Percentiles rank a stretch among this genome's conserved stretches.
These are phyloP conservation scores for Anaspis maculata DNA, from an alignment of 2,888 invertebrate genomes.

Conservation along the genomic window DNA sequence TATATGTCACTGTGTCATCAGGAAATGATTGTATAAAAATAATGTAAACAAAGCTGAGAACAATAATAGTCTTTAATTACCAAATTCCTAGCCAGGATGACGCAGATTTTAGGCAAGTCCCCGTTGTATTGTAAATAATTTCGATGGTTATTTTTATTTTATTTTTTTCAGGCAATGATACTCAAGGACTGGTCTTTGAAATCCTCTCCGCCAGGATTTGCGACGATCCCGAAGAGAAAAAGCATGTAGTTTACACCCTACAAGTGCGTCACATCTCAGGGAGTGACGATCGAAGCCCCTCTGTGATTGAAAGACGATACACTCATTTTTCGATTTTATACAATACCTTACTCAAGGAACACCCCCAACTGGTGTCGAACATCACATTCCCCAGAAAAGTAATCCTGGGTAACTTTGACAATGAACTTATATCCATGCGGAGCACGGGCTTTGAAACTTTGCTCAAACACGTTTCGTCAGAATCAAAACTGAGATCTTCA, in stretches of 20 bases:
- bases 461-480: slow-evolving; percentile 48
- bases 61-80: no score
- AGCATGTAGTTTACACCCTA: slow-evolving; percentile 62
- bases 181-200: slow-evolving; percentile 50
- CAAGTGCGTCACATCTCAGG: slow-evolving; percentile 54
- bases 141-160: no score
- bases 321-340: slow-evolving; percentile 63
- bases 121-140: neutral
- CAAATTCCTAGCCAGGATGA: no score
- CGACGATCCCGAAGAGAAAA: slow-evolving; percentile 53
- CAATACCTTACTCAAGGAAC: slow-evolving; percentile 51
- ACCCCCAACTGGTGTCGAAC: slow-evolving; percentile 46
- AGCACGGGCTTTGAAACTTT: slow-evolving; percentile 58
- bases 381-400: slow-evolving; percentile 62
- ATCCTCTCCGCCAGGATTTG: slow-evolving; percentile 59
- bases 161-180: slow-evolving; percentile 22
- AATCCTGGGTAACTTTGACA: slow-evolving; percentile 56
- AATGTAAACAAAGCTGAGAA: no score
- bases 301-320: slow-evolving; percentile 60
- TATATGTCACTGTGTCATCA: no score
- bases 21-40: no score
- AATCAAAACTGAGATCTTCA: slow-evolving; percentile 51
- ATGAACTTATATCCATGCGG: slow-evolving; percentile 55
- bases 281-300: slow-evolving; percentile 49
- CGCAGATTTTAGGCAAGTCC: slow-evolving; percentile 11